Conservation (phyloP, 2,888 invertebrate species). For the Eurytoma adleriae region DNA sequence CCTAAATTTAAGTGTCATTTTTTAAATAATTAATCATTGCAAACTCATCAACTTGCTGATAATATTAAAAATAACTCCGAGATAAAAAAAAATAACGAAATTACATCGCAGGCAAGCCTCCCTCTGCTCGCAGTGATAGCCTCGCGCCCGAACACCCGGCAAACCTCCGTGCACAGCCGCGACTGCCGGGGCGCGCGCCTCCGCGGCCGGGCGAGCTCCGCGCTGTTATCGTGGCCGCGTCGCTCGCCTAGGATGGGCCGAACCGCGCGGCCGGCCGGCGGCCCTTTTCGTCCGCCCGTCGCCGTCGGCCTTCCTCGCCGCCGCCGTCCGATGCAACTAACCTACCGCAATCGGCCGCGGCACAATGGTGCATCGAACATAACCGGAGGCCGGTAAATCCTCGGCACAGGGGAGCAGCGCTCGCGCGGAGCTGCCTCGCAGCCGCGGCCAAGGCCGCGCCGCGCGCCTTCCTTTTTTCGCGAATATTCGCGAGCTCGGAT, state of each 20-base stretch:
- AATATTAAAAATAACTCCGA: too few relatives aligned
- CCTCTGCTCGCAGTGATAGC: too few relatives aligned
- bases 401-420: slow-evolving; percentile 67
- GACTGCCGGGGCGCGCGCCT: not conserved
- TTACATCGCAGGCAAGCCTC: too few relatives aligned
- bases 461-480: not conserved
- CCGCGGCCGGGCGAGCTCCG: slow-evolving; percentile 33
- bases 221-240: slow-evolving; percentile 49
- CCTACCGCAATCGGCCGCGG: slow-evolving; percentile 73
- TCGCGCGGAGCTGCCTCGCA: not conserved
- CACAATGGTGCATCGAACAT: slow-evolving; percentile 75
- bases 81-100: too few relatives aligned
- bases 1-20: too few relatives aligned
- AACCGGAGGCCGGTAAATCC: slow-evolving; percentile 75
- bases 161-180: not conserved
- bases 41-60: too few relatives aligned
- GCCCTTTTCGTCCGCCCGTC: slow-evolving; percentile 44
- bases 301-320: slow-evolving; percentile 3
- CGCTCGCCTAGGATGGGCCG: slow-evolving; percentile 47
- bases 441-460: not conserved
- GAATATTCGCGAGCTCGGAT: not conserved
- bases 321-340: slow-evolving; percentile 71
- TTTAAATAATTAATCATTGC: too few relatives aligned
- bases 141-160: not conserved
- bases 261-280: slow-evolving; percentile 44